Conservation (phyloP, 2,113 vertebrate species). For the Nipponia nippon region DNA sequence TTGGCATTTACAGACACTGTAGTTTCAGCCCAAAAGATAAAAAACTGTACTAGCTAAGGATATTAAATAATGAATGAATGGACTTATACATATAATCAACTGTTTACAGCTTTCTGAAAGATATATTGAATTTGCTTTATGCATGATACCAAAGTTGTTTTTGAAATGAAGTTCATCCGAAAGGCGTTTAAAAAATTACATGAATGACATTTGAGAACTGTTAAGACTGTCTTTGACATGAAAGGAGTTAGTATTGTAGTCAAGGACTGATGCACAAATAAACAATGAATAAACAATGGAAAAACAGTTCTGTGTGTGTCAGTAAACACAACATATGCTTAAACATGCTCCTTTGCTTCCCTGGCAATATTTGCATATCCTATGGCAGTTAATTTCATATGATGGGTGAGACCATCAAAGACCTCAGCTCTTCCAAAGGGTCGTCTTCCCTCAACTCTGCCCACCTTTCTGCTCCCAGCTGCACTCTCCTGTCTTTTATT, state of each 20-base stretch:
- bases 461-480: background rate
- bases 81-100: background rate
- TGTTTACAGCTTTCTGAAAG: background rate
- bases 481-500: background rate
- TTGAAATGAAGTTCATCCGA: background rate
- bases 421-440: background rate
- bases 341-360: background rate
- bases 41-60: background rate
- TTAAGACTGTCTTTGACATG: background rate
- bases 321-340: background rate
- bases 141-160: fast-evolving
- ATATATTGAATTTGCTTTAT: background rate
- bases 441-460: background rate
- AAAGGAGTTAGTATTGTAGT: background rate
- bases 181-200: background rate
- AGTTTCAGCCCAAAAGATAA: background rate
- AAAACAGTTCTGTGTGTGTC: background rate
- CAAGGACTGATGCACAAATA: background rate
- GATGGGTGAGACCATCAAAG: background rate
- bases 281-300: background rate
- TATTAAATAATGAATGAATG: background rate
- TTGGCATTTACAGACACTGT: background rate
- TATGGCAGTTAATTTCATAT: background rate
- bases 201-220: background rate
- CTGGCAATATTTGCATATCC: background rate